Conservation (phyloP, 2,113 vertebrate species). For the Caranx ignobilis region DNA sequence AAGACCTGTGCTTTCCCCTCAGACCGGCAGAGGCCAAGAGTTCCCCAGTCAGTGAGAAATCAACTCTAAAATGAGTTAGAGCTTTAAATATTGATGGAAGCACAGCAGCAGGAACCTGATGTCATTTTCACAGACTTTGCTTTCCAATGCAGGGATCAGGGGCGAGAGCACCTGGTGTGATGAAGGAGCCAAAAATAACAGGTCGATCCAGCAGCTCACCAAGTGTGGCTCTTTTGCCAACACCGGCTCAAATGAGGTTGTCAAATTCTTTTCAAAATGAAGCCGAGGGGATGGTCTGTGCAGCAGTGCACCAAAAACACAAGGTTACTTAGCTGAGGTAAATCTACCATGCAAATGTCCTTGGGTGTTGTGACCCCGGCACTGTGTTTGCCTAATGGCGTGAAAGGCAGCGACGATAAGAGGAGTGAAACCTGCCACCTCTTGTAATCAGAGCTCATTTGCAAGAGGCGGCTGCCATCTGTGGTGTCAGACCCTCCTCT, state of each 20-base stretch:
- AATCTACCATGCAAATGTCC: slow-evolving; percentile 71
- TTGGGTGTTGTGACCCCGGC: slow-evolving; percentile 64
- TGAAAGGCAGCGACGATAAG: slow-evolving; percentile 60
- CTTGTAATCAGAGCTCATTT: slow-evolving; percentile 80
- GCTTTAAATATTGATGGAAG: slow-evolving; percentile 73
- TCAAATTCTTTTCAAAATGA: slow-evolving; percentile 54
- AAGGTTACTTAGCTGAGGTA: slow-evolving; percentile 49
- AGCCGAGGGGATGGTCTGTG: slow-evolving; percentile 31
- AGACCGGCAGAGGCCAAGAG: slow-evolving; percentile 53
- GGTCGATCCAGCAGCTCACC: slow-evolving; percentile 42
- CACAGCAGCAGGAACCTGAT: slow-evolving; percentile 57
- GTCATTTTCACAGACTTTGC: slow-evolving; percentile 68
- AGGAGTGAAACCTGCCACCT: slow-evolving; percentile 77
- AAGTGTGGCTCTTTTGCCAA: slow-evolving; percentile 52
- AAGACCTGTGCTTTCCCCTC: slow-evolving; percentile 29
- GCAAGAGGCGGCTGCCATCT: slow-evolving; percentile 77
- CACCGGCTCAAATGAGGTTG: slow-evolving; percentile 61
- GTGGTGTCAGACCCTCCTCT: slow-evolving; percentile 72
- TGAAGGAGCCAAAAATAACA: slow-evolving; percentile 73
- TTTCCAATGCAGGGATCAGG: slow-evolving; percentile 58
- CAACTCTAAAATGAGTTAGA: slow-evolving; percentile 58
- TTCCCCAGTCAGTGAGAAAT: slow-evolving; percentile 67
- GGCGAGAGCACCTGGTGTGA: slow-evolving; percentile 66
- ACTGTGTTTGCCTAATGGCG: slow-evolving; percentile 69
- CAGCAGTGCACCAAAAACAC: slow-evolving; percentile 49